Conservation (phyloP, 2,113 vertebrate genomes). For the Ptychochromis oligacanthus region DNA sequence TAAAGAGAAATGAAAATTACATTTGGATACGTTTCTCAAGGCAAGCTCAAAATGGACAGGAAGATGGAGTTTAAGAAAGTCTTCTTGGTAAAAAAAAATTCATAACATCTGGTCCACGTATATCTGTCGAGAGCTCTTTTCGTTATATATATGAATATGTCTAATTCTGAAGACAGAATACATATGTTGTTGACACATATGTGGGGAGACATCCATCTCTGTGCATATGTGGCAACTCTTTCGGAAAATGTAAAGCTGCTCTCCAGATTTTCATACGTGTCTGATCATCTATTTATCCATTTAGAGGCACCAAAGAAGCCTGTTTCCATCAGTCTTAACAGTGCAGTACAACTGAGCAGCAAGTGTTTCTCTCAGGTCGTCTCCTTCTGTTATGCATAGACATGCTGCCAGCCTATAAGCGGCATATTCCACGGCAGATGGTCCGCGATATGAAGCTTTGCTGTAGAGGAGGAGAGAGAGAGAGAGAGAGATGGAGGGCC, state of each 20-base stretch:
- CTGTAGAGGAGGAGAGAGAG: constrained; percentile 8
- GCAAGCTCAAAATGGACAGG: neutral
- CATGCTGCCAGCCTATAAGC: constrained; percentile 7
- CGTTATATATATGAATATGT: neutral
- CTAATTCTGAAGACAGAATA: neutral
- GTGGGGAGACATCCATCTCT: neutral
- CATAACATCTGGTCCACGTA: neutral
- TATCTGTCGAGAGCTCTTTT: neutral
- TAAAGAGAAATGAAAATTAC: neutral
- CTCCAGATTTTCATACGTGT: neutral
- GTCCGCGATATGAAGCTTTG: constrained; percentile 33
- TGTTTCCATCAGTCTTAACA: neutral
- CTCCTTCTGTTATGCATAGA: constrained; percentile 4
- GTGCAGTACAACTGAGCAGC: constrained; percentile 16
- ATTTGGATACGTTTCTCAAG: neutral
- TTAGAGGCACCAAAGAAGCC: neutral
- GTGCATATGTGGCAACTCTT: constrained; percentile 1
- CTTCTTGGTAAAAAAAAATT: neutral
- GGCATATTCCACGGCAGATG: constrained; percentile 46
- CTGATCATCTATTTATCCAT: neutral
- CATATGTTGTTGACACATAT: no score
- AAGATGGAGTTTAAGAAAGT: neutral
- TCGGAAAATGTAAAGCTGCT: constrained; percentile 1
- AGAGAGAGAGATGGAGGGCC: neutral
- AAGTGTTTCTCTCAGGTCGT: constrained; percentile 9